A percentile compares a stretch with the other conserved stretches of the same genome.
Conservation (phyloP, 1,140 invertebrate genomes). For the Delia radicum region DNA sequence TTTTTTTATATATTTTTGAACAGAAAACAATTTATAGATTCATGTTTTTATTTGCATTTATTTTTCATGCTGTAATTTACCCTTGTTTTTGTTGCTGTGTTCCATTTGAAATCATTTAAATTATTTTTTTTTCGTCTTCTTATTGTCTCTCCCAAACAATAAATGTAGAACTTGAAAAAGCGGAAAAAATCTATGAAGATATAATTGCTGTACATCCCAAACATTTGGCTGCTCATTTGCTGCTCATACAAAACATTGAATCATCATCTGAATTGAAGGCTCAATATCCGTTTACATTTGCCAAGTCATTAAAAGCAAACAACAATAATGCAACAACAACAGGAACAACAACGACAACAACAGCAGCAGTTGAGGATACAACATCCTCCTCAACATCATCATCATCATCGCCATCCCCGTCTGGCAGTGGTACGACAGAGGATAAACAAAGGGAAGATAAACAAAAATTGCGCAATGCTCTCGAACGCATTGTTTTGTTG, state of each 20-base stretch:
- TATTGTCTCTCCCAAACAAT: no score
- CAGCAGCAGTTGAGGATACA: slow-evolving; percentile 5
- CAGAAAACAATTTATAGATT: not conserved
- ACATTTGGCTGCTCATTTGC: slow-evolving; percentile 72
- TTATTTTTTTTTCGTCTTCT: slow-evolving; percentile 27
- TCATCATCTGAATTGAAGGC: slow-evolving; percentile 57
- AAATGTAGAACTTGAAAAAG: slow-evolving; percentile 65
- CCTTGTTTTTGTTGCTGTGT: not conserved
- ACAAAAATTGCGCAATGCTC: slow-evolving; percentile 47
- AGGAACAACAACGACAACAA: not conserved
- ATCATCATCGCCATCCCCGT: not conserved
- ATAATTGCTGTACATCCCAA: slow-evolving; percentile 68
- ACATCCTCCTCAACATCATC: not conserved
- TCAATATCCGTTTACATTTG: slow-evolving; percentile 55
- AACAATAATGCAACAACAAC: slow-evolving; percentile 6
- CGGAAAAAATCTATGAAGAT: slow-evolving; percentile 75
- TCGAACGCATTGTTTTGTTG: slow-evolving; percentile 59
- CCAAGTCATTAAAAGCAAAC: slow-evolving; percentile 29
- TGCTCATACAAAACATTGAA: slow-evolving; percentile 77
- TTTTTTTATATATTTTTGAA: no score
- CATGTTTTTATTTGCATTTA: not conserved
- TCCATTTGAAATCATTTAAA: not conserved
- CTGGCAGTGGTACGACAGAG: slow-evolving; percentile 35
- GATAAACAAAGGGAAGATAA: slow-evolving; percentile 51
- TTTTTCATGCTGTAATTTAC: not conserved